A percentile compares a stretch with the other conserved stretches of the same genome.
Evolutionary conservation across 23 tunicate genomes (phyloP).

Genomic region (Halocynthia aurantium): DNA sequence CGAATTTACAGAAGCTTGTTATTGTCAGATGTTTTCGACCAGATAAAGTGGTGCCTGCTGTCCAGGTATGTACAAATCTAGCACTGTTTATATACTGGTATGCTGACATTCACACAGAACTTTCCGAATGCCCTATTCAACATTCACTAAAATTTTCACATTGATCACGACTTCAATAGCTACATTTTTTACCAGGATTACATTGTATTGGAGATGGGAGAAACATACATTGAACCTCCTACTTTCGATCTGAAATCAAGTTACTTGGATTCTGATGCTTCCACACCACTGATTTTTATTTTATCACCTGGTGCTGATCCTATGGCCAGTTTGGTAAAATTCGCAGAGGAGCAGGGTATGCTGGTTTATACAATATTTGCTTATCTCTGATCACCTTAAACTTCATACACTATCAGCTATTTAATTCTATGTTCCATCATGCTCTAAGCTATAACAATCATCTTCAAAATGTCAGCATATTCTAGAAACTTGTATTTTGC

Average conservation of each 20-base stretch:
- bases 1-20: constrained; percentile 42
- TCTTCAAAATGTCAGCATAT: too few relatives aligned
- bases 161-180: too few relatives aligned
- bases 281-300: constrained; percentile 83
- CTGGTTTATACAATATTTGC: not conserved
- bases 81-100: too few relatives aligned
- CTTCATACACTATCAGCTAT: too few relatives aligned
- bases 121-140: too few relatives aligned
- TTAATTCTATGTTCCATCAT: too few relatives aligned
- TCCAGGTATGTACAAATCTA: constrained; percentile 45
- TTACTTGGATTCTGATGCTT: constrained; percentile 75
- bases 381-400: too few relatives aligned
- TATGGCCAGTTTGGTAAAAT: constrained; percentile 82
- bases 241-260: constrained; percentile 72
- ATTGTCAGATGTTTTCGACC: constrained; percentile 76
- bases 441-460: too few relatives aligned
- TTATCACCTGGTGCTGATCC: constrained; percentile 93
- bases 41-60: constrained; percentile 79
- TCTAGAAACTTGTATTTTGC: too few relatives aligned
- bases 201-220: constrained; percentile 63
- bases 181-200: constrained; percentile 39
- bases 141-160: too few relatives aligned
- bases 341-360: constrained; percentile 87
- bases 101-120: too few relatives aligned
- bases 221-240: constrained; percentile 76